phyloP scores from a whole-genome alignment of 2,797 vertebrate genomes.

The Chlorospingus semifuscus region DNA sequence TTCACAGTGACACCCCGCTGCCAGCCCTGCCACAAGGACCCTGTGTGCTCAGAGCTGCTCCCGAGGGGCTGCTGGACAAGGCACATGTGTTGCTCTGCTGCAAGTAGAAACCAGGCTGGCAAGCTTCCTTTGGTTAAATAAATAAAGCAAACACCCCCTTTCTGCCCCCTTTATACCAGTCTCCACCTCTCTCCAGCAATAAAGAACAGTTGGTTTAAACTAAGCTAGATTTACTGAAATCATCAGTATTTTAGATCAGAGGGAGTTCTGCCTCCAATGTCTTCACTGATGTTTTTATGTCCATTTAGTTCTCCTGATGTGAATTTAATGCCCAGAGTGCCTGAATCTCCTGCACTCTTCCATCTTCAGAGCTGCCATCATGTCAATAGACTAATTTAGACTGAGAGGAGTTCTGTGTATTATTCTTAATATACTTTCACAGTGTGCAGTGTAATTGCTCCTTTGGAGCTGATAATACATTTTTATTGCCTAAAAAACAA shows the following conservation, averaged over 20 bases:
- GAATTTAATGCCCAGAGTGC: neutral
- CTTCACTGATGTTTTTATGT: neutral
- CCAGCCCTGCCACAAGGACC: neutral
- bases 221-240: neutral
- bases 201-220: neutral
- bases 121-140: neutral
- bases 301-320: neutral
- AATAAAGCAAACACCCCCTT: neutral
- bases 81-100: neutral
- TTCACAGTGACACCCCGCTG: neutral
- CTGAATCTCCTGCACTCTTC: neutral
- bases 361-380: slow-evolving; percentile 4
- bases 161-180: accelerated
- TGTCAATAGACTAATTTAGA: slow-evolving; percentile 31
- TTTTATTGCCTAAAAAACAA: slow-evolving; percentile 63
- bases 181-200: neutral
- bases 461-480: slow-evolving; percentile 63
- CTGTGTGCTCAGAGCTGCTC: neutral
- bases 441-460: slow-evolving; percentile 57
- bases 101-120: neutral
- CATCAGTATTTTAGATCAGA: neutral
- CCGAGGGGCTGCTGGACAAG: neutral
- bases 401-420: slow-evolving; percentile 27
- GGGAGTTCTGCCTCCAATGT: neutral
- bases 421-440: slow-evolving; percentile 56